Conservation (phyloP, 2,888 invertebrate genomes). For the Sphaeridia pumilis region DNA sequence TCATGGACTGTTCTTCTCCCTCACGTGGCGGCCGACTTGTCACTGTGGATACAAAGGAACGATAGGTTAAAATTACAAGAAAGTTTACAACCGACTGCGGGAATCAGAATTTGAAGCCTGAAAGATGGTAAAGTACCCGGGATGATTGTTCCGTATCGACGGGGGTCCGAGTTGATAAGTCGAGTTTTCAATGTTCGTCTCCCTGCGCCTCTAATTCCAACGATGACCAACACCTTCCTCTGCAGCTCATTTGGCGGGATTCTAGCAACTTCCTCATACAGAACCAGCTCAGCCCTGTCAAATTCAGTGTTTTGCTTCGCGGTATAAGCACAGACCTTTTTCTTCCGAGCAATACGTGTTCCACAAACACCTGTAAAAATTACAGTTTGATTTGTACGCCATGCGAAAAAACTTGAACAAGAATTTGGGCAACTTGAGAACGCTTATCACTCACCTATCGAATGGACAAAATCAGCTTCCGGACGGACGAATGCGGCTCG, state of each 20-base stretch:
- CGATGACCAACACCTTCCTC: constrained; percentile 79
- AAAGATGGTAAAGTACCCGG: constrained; percentile 83
- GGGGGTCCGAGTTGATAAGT: constrained; percentile 78
- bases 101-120: neutral
- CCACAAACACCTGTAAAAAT: constrained; percentile 63
- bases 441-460: constrained; percentile 45
- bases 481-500: constrained; percentile 91
- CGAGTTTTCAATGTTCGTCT: constrained; percentile 88
- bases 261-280: constrained; percentile 93
- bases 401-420: neutral
- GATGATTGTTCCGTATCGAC: constrained; percentile 78
- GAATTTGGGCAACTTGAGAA: neutral
- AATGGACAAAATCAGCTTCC: constrained; percentile 90
- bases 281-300: constrained; percentile 77
- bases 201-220: constrained; percentile 89
- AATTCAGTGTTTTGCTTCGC: constrained; percentile 75
- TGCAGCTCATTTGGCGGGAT: constrained; percentile 80
- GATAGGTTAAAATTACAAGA: neutral
- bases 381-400: neutral
- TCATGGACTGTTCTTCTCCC: constrained; percentile 81
- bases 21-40: constrained; percentile 83
- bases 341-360: constrained; percentile 73
- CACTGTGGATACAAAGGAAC: constrained; percentile 47
- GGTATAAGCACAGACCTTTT: constrained; percentile 75
- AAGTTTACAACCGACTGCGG: neutral